These are phyloP conservation scores for Trichechus manatus DNA, from an alignment of 2,113 vertebrate genomes.

Conservation along the genomic window DNA sequence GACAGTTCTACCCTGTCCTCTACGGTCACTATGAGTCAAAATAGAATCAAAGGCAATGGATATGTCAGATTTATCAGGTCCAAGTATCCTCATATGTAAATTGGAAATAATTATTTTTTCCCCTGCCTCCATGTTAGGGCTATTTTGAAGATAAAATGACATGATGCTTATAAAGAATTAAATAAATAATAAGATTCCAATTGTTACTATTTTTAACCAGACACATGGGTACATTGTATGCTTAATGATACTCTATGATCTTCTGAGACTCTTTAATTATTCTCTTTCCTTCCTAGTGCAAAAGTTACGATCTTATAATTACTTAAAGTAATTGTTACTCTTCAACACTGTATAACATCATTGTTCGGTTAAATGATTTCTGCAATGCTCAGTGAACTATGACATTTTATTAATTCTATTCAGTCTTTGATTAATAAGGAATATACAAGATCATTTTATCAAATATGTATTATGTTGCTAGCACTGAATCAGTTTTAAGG, in stretches of 20 bases:
- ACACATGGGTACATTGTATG: background rate
- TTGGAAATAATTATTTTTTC: constrained; percentile 43
- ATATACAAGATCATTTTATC: constrained; percentile 59
- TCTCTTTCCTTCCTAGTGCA: constrained; percentile 4
- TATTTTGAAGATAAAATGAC: constrained; percentile 46
- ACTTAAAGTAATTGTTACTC: constrained; percentile 59
- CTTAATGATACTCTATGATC: constrained; percentile 10
- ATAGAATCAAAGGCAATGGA: background rate
- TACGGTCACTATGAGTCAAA: background rate
- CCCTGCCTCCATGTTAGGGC: background rate
- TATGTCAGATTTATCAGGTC: background rate
- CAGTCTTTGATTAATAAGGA: constrained; percentile 62
- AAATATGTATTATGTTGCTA: constrained; percentile 56
- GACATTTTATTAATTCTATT: constrained; percentile 56
- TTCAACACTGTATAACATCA: constrained; percentile 58
- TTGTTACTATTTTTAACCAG: constrained; percentile 36
- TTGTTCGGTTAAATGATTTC: constrained; percentile 65
- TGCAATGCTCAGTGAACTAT: constrained; percentile 44
- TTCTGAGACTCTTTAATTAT: constrained; percentile 55
- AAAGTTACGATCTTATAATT: constrained; percentile 67
- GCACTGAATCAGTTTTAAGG: constrained; percentile 21
- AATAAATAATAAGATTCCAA: constrained; percentile 18
- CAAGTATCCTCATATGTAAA: constrained; percentile 1
- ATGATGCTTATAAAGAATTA: constrained; percentile 49
- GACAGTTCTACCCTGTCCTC: background rate